Base-by-base conservation (phyloP, 2,113 vertebrate genomes). In the Centropus bengalensis region DNA sequence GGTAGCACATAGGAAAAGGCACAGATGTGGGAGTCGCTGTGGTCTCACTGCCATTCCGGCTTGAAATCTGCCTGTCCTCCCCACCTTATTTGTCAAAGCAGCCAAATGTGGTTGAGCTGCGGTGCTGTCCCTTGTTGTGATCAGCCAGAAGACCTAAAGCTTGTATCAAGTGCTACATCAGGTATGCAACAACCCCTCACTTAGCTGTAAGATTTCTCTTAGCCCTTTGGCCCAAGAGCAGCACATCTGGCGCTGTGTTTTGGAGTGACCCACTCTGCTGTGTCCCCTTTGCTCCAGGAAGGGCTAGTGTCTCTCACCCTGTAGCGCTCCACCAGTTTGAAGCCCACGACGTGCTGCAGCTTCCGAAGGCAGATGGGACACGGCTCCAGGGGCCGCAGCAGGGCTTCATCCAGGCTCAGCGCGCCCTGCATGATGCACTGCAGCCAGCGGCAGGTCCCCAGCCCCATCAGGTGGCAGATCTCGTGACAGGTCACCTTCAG, bases 321-420 rank as follows among this genome's bases (percentile, higher is more conserved):
- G 96, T 98, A 98, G 94, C 98, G 97, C 63, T 98, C 97, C 0
- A 98, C 47, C 24, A 98, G 97, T 66, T 89, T 97, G 97, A 98
- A 98, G 80, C 97, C 98, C 84, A 98, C 95, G 8, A 97, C 18
- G 8, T 97, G 95, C 86, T 98, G 98, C 94, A 98, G 96, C 93
- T 98, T 98, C 28, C 98, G 32, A 6, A 98, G 96, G 85, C 98
- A 98, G 80, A 98, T 96, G 58, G 98, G 98, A 23, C 98, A 98
- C 2, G 96, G 98, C 87, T 98, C 98, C 79, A 95, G 95, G 2
- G 98, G 98, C 77, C 97, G 67, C 70, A 97, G 86, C 75, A 97
- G 88, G 1, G 95, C 97, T 60, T 98, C 97, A 0, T 98, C 98
- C 96, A 98, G 82, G 94, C 98, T 98, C 69, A 97, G 96, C 0